Percentiles rank a stretch among this genome's conserved stretches.
Conservation (phyloP, 2,888 invertebrate genomes). For the Bembecia ichneumoniformis region DNA sequence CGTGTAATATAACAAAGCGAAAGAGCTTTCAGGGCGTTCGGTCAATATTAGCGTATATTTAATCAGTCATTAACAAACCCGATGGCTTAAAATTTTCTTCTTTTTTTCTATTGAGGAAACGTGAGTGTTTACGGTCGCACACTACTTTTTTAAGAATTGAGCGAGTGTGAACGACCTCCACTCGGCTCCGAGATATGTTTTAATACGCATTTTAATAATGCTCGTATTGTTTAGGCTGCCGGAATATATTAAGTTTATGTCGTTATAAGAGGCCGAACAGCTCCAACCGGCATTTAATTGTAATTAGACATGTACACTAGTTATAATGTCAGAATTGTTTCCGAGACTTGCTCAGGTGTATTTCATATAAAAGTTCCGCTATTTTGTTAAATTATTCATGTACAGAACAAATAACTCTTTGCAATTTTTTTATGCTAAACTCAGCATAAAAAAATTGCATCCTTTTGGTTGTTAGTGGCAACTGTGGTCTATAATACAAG, state of each 20-base stretch:
- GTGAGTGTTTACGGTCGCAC: conserved; percentile 46
- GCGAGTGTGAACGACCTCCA: conserved; percentile 56
- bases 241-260: conserved; percentile 53
- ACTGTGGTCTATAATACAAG: no score
- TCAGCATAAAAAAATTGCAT: no score
- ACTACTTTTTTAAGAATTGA: conserved; percentile 38
- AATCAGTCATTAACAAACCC: conserved; percentile 4
- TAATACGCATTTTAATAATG: conserved; percentile 64
- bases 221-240: conserved; percentile 52
- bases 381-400: neutral
- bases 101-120: conserved; percentile 21
- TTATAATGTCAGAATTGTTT: conserved; percentile 6
- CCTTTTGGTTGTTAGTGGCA: no score
- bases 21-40: conserved; percentile 10
- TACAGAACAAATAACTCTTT: no score
- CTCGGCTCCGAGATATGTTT: conserved; percentile 54
- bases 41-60: conserved; percentile 16
- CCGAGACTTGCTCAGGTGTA: neutral
- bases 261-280: conserved; percentile 19
- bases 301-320: conserved; percentile 17
- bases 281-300: conserved; percentile 17
- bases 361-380: neutral
- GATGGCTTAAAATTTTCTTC: conserved; percentile 3
- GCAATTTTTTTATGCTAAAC: no score
- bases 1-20: neutral